Evolutionary conservation across 1,140 invertebrate species (phyloP), one percentile per base, ranked within the genome.

Genomic region (Platyscapa corneri): DNA sequence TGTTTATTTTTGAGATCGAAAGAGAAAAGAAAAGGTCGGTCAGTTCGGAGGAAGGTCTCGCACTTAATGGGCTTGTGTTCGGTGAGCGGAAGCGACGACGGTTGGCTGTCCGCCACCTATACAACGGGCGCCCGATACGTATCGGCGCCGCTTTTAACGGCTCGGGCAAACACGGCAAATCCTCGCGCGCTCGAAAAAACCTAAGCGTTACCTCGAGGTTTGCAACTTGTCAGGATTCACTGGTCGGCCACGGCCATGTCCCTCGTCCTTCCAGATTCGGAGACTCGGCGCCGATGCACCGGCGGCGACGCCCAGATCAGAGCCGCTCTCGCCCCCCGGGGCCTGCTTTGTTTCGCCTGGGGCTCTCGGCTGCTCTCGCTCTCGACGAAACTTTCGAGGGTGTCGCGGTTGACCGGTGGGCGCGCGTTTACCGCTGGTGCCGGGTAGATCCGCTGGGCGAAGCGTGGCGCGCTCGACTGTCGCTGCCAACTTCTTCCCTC

Each of bases 261-360:
- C 80, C n/a, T 34, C 18, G 34, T 7, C 34, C 34, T 60, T 12
- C 30, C 65, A 46, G 42, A n/a, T n/a, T 16, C 8, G 18, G 49
- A 53, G 6, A 20, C 30, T 37, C 34, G 32, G 18, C 12, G n/a
- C 32, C 42, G 1, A 0, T 32, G 46, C 67, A 53, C 72, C 46
- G n/a, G 49, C 30, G 27, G 42, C 88, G 89, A 88, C 88, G 49
- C 49, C 49, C 49, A 53, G 16, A 14, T 53, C 1, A 18, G 49
- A 53, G 49, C 88, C 90, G 89, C 88, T 87, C 88, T 87, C 87
- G 82, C 88, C 87, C 42, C 39, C 70, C 34, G 78, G 16, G 60
- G 42, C 53, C 7, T 30, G 39, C 37, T 16, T 16, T n/a, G 34
- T 37, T 37, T 0, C 37, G 37, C 37, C 20, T 7, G 7, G 7